Conservation (phyloP, 2,888 invertebrate genomes). For the Bellardia pandia region DNA sequence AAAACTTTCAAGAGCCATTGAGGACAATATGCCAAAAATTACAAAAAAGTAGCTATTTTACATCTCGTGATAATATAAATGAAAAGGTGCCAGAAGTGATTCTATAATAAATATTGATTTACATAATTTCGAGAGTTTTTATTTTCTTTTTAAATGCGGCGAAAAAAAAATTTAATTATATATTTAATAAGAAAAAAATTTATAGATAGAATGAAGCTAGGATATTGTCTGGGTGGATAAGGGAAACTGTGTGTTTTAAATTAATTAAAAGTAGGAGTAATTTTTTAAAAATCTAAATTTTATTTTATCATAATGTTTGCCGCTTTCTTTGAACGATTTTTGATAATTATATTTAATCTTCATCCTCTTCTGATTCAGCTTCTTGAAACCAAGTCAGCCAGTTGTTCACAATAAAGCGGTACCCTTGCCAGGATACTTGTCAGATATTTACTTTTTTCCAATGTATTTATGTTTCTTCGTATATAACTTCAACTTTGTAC, state of each 20-base stretch:
- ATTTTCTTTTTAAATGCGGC: not conserved
- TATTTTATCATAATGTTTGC: slow-evolving; percentile 32
- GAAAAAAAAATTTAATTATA: not conserved
- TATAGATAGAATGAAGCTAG: not conserved
- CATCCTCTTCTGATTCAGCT: slow-evolving; percentile 96
- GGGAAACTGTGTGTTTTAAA: not conserved
- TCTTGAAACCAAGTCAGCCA: slow-evolving; percentile 99
- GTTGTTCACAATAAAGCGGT: slow-evolving; percentile 97
- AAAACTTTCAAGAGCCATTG: too few relatives aligned
- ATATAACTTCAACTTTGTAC: slow-evolving; percentile 97
- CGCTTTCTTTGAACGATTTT: not conserved
- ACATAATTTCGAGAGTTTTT: not conserved
- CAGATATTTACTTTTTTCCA: slow-evolving; percentile 99
- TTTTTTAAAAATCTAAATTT: slow-evolving; percentile 41
- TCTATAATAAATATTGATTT: slow-evolving; percentile 10
- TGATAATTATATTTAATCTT: slow-evolving; percentile 82
- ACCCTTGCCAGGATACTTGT: slow-evolving; percentile 97
- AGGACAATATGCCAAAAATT: too few relatives aligned
- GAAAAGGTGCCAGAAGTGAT: not conserved
- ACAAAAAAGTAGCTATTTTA: too few relatives aligned
- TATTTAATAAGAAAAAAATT: not conserved
- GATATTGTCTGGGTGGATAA: not conserved
- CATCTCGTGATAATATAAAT: too few relatives aligned
- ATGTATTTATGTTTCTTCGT: slow-evolving; percentile 97
- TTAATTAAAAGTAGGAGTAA: slow-evolving; percentile 16